Conservation (phyloP, 2,797 vertebrate species). For the Dicrostonyx torquatus region DNA sequence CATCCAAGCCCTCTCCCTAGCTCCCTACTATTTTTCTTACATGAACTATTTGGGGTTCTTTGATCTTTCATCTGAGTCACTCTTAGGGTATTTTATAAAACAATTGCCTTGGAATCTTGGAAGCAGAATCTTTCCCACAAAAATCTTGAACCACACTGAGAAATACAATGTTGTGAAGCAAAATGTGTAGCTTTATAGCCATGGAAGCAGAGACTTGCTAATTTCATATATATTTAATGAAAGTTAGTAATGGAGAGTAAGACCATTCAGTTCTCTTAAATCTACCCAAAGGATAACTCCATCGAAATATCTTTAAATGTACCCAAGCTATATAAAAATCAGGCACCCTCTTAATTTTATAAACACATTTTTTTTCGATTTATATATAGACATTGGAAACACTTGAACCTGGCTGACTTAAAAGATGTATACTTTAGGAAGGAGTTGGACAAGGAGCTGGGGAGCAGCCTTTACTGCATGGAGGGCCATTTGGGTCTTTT, state of each 20-base stretch:
- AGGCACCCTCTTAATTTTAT: background rate
- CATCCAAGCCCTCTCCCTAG: background rate
- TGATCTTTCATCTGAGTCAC: background rate
- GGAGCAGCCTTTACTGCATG: background rate
- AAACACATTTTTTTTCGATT: background rate
- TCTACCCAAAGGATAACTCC: background rate
- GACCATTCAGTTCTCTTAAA: background rate
- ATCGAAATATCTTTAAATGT: slow-evolving; percentile 32
- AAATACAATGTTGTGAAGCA: background rate
- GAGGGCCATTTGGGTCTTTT: background rate
- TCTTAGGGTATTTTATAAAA: background rate
- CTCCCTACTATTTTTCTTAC: background rate
- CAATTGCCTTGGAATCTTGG: background rate
- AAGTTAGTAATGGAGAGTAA: background rate
- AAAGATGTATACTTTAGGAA: background rate
- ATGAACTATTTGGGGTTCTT: background rate
- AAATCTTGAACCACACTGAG: background rate
- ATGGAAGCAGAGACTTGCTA: background rate
- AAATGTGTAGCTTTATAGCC: background rate
- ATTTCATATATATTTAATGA: background rate
- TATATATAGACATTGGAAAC: background rate
- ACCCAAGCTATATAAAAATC: background rate
- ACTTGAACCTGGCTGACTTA: background rate
- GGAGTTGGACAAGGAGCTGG: background rate
- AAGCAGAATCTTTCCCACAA: background rate